Evolutionary conservation across 2,888 invertebrate species (phyloP).

Genomic region (Danaus chrysippus): DNA sequence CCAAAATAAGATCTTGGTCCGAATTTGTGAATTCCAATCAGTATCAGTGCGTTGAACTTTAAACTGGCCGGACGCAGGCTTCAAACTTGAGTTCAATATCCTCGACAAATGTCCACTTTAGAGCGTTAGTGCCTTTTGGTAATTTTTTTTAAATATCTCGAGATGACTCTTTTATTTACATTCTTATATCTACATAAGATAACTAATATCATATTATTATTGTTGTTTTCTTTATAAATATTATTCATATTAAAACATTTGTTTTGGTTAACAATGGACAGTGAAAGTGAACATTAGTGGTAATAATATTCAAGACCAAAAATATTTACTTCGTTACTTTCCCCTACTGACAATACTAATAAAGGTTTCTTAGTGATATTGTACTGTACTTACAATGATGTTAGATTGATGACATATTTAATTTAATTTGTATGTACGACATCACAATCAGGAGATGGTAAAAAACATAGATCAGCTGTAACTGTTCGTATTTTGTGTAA

Average conservation of each 20-base stretch:
- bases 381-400: conserved; percentile 3
- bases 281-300: conserved; percentile 68
- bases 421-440: too few relatives aligned
- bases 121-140: conserved; percentile 42
- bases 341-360: conserved; percentile 54
- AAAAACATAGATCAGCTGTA: conserved; percentile 3
- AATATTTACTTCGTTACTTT: conserved; percentile 61
- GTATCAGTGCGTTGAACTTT: conserved; percentile 69
- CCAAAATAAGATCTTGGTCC: conserved; percentile 57
- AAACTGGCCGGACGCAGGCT: conserved; percentile 66
- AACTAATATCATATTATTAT: background rate
- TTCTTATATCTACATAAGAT: conserved; percentile 8
- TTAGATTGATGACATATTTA: too few relatives aligned
- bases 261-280: conserved; percentile 34
- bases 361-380: conserved; percentile 28
- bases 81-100: conserved; percentile 68
- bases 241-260: conserved; percentile 3
- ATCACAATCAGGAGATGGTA: too few relatives aligned
- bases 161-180: conserved; percentile 32
- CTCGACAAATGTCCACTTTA: conserved; percentile 60
- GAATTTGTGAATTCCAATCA: conserved; percentile 67
- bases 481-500: too few relatives aligned
- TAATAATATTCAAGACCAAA: conserved; percentile 61
- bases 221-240: too few relatives aligned
- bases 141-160: conserved; percentile 29